Base-by-base conservation (phyloP, 2,888 invertebrate species). In the Drosophila trichaetosa region DNA sequence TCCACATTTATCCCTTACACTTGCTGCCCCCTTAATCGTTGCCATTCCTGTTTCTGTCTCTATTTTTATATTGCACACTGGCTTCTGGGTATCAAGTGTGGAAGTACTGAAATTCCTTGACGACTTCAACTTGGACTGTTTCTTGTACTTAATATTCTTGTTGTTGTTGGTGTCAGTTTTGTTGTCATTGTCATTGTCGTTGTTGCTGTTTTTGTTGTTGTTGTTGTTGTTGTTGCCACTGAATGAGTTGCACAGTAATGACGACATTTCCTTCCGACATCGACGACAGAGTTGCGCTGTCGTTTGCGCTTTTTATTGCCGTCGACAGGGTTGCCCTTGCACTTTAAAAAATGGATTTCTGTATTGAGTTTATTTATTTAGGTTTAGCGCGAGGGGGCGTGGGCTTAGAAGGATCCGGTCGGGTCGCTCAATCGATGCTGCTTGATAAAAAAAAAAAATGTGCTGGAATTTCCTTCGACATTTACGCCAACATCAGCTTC, bases 201-300 rank as follows among this genome's bases (percentile, higher is more conserved):
- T 6, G 46, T 13, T 21, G 46, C 21, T 21, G 24, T 24, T 24
- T 2, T 24, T 24, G 7, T n/a, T n/a, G 40, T 10, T 27, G 40
- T 48, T n/a, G n/a, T 10, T 27, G 2, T 27, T 27, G 40, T 49
- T n/a, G 36, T 24, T 38, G 42, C 31, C 61, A 52, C 42, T 67
- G 73, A 81, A 69, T 77, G 73, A 70, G 82, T 78, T 81, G 77
- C 76, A 68, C 78, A 65, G 78, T 79, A 89, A 89, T 89, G 84
- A 89, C 89, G 85, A 89, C 87, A 89, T 87, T 87, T 85, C 89
- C 84, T 69, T 82, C 62, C 73, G 75, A 73, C 87, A 83, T 60
- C 42, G 42, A 21, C 59, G 58, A 59, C 60, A 69, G 73, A 56
- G 73, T 70, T 69, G 72, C 56, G 67, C 59, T 76, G 60, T 64